phyloP scores from a whole-genome alignment of 2,113 vertebrate species.

The Gymnogyps californianus region DNA sequence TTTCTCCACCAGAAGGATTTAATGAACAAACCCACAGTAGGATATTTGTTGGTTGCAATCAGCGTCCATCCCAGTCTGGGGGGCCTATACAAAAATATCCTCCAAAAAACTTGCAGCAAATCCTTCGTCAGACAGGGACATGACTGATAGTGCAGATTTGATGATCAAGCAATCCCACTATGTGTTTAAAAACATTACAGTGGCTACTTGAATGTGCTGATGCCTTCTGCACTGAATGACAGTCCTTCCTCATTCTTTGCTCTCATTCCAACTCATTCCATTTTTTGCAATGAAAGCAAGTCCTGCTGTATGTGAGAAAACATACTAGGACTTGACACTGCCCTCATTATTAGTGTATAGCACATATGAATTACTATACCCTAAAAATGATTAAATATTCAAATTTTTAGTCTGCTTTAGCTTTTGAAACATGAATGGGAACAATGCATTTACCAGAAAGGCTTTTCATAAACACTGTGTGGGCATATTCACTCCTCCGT shows the following conservation, averaged over 20 bases:
- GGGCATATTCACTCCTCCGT: background rate
- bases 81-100: background rate
- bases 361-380: background rate
- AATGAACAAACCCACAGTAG: background rate
- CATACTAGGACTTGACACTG: background rate
- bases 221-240: background rate
- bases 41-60: background rate
- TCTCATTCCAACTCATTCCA: background rate
- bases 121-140: background rate
- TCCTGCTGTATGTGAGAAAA: background rate
- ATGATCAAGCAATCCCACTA: background rate
- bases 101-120: background rate
- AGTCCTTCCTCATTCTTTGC: background rate
- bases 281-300: background rate
- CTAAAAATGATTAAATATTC: background rate
- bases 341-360: background rate
- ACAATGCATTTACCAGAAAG: background rate
- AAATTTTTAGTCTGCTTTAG: background rate
- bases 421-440: background rate
- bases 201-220: background rate
- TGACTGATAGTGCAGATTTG: background rate
- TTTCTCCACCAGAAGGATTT: background rate
- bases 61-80: background rate
- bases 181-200: background rate
- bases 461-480: background rate